Conservation (phyloP, 2,888 invertebrate species). For the Conops quadrifasciatus region DNA sequence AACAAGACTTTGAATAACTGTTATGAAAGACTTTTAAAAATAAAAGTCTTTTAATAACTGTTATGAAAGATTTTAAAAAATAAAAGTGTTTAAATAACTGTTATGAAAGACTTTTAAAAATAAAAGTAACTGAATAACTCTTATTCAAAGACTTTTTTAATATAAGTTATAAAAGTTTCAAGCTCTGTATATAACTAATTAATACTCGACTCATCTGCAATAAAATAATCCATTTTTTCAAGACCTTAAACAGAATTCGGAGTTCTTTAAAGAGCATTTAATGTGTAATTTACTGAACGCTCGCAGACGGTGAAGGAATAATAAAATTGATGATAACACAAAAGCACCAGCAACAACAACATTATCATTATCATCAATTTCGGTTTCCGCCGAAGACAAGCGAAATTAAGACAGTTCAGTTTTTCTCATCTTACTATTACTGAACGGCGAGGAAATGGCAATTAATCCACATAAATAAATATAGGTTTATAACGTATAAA, state of each 20-base stretch:
- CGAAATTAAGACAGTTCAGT: conserved; percentile 19
- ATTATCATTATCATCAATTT: conserved; percentile 21
- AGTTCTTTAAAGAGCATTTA: conserved; percentile 5
- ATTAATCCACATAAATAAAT: conserved; percentile 25
- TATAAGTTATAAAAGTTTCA: no score
- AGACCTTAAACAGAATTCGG: background rate
- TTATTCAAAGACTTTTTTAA: no score
- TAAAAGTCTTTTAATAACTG: no score
- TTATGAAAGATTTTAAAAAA: no score
- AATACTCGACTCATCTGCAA: conserved; percentile 50
- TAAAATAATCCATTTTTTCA: conserved; percentile 15
- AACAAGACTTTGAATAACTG: no score
- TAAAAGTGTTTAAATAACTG: no score
- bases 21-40: no score
- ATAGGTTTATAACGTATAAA: no score
- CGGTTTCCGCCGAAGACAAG: conserved; percentile 29
- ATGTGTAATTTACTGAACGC: background rate
- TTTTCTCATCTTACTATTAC: background rate
- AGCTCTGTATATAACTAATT: no score
- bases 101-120: no score
- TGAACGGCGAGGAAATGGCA: conserved; percentile 22
- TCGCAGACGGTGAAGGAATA: background rate
- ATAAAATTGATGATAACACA: conserved; percentile 16
- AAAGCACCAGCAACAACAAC: background rate
- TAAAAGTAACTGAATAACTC: no score